A percentile compares a stretch with the other conserved stretches of the same genome.
Evolutionary conservation across 1,140 invertebrate genomes (phyloP).

Genomic region (fruit fly (Drosophila melanogaster)): Release_6_plus_ISO1_MT NT_033779.5:10017501-10018000

Average conservation of each 20-base stretch:
- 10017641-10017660: too few relatives aligned
- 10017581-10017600: too few relatives aligned
- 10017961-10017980: conserved; percentile 25
- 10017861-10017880: conserved; percentile 43
- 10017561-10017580: too few relatives aligned
- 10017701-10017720: neutral
- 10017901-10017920: conserved; percentile 18
- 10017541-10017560: too few relatives aligned
- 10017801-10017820: conserved; percentile 19
- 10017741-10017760: neutral
- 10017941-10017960: neutral
- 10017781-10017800: conserved; percentile 21
- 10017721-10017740: neutral
- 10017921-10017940: conserved; percentile 5
- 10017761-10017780: conserved; percentile 7
- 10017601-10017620: too few relatives aligned
- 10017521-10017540: too few relatives aligned
- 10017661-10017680: too few relatives aligned
- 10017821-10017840: conserved; percentile 5
- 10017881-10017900: conserved; percentile 40
- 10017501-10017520: too few relatives aligned
- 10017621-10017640: too few relatives aligned
- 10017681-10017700: too few relatives aligned
- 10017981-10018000: conserved; percentile 17
- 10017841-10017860: conserved; percentile 17